Percentiles rank a stretch among this genome's conserved stretches.
Evolutionary conservation across 2,888 invertebrate genomes (phyloP).

Genomic region (Epinotia ramella): DNA sequence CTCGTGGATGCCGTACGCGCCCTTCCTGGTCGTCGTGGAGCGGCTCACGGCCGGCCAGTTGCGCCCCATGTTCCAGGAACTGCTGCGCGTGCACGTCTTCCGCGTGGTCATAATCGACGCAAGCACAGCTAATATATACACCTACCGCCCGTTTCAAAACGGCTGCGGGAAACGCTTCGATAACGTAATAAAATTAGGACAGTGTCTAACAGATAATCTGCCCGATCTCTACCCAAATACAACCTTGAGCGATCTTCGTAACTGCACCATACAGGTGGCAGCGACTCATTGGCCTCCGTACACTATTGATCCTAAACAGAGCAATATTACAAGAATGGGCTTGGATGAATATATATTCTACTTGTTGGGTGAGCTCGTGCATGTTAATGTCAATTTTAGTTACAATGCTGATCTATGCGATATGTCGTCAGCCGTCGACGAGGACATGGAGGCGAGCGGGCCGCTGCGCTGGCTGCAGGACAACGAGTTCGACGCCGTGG

Average conservation of each 20-base stretch:
- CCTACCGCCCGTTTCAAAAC: slow-evolving; percentile 69
- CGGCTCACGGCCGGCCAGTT: slow-evolving; percentile 49
- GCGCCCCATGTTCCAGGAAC: slow-evolving; percentile 56
- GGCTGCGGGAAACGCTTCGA: slow-evolving; percentile 67
- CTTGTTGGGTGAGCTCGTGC: slow-evolving; percentile 57
- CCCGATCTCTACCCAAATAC: slow-evolving; percentile 60
- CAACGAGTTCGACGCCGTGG: slow-evolving; percentile 51
- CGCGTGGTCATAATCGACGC: slow-evolving; percentile 60
- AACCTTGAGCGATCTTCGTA: slow-evolving; percentile 55
- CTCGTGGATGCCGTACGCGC: slow-evolving; percentile 61
- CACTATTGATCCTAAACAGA: slow-evolving; percentile 51
- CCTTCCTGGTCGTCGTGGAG: slow-evolving; percentile 58
- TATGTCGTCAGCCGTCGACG: slow-evolving; percentile 47
- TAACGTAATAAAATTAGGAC: slow-evolving; percentile 55
- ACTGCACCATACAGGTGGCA: slow-evolving; percentile 62
- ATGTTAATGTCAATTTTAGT: slow-evolving; percentile 60
- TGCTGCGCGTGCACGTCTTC: slow-evolving; percentile 58
- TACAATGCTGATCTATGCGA: slow-evolving; percentile 50
- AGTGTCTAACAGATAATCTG: slow-evolving; percentile 52
- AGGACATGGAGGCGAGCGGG: slow-evolving; percentile 55
- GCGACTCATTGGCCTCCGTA: slow-evolving; percentile 65
- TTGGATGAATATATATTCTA: slow-evolving; percentile 55
- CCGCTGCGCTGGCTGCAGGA: slow-evolving; percentile 51
- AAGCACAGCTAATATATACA: slow-evolving; percentile 56
- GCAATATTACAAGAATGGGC: slow-evolving; percentile 41